phyloP scores from a whole-genome alignment of 2,797 vertebrate species.

The Orestias chungarensis region DNA sequence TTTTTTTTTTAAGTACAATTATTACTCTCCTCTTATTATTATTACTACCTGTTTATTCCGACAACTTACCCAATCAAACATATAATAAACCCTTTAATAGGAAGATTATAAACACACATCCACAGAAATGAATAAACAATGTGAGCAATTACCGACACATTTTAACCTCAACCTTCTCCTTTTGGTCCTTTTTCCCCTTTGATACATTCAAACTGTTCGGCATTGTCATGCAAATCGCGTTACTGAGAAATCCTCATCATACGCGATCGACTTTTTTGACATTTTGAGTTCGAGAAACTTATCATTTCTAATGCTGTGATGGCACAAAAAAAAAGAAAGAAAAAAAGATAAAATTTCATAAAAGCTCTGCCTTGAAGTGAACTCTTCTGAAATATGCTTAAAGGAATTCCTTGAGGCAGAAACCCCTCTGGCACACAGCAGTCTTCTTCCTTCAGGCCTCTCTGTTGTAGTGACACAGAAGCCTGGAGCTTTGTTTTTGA shows the following conservation, averaged over 20 bases:
- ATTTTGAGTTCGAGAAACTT: constrained; percentile 8
- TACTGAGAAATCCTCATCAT: neutral
- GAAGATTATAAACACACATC: neutral
- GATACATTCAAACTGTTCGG: constrained; percentile 2
- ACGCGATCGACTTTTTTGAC: constrained; percentile 6
- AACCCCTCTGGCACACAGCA: constrained; percentile 53
- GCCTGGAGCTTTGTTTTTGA: constrained; percentile 65
- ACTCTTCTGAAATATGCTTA: constrained; percentile 45
- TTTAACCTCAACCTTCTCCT: neutral
- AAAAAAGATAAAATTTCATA: constrained; percentile 23
- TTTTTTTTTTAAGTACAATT: neutral
- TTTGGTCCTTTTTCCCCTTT: neutral
- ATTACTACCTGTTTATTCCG: too few relatives aligned
- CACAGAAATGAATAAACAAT: constrained; percentile 5
- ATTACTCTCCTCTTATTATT: neutral
- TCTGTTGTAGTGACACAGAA: constrained; percentile 59
- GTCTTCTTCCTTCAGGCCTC: constrained; percentile 65
- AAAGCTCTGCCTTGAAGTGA: constrained; percentile 45
- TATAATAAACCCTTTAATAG: neutral
- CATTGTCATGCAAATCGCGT: constrained; percentile 5
- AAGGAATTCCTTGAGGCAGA: constrained; percentile 65
- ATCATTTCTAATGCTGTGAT: constrained; percentile 20
- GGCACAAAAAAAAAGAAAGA: constrained; percentile 25
- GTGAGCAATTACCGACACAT: neutral
- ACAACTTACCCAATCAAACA: neutral